Conservation (phyloP, 2,113 vertebrate species). For the Sinocyclocheilus rhinocerous region DNA sequence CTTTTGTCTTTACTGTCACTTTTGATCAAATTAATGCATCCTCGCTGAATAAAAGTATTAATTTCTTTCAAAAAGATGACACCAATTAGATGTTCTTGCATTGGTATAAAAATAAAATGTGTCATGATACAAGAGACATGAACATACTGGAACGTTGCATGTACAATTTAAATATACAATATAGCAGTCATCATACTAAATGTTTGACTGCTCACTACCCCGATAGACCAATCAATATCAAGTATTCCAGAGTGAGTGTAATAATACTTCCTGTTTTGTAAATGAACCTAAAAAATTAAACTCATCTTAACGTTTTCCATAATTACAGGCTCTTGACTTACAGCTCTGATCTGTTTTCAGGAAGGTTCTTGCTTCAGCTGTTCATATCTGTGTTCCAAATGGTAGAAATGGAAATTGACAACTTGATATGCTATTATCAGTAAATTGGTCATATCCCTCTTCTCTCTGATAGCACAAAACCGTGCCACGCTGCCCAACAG, state of each 20-base stretch:
- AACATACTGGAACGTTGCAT: too few species aligned
- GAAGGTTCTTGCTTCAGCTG: neutral
- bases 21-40: too few species aligned
- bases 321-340: neutral
- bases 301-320: neutral
- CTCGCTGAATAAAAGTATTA: too few species aligned
- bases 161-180: too few species aligned
- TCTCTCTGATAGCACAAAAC: neutral
- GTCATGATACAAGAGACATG: too few species aligned
- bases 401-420: constrained; percentile 59
- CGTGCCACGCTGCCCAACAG: neutral
- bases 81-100: too few species aligned
- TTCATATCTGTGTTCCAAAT: constrained; percentile 24
- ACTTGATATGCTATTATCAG: constrained; percentile 39
- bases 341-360: constrained; percentile 10
- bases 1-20: too few species aligned
- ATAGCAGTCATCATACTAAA: too few species aligned
- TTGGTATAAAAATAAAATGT: too few species aligned
- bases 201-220: too few species aligned
- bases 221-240: neutral
- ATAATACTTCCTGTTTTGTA: constrained; percentile 1
- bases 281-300: neutral
- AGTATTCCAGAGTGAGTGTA: neutral
- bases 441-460: constrained; percentile 15
- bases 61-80: too few species aligned